phyloP scores from a whole-genome alignment of 2,113 vertebrate genomes.

The Prionailurus viverrinus region DNA sequence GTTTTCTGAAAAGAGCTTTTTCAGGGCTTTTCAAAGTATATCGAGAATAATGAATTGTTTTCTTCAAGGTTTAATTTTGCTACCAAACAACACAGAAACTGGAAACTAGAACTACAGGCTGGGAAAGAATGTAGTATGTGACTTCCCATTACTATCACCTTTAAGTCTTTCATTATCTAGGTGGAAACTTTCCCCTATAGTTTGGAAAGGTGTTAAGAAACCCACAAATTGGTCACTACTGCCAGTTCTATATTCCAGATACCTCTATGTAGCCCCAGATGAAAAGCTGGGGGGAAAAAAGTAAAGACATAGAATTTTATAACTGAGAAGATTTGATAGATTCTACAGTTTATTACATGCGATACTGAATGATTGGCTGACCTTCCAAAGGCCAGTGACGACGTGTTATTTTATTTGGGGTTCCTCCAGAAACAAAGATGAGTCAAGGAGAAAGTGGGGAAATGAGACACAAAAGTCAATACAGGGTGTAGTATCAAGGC shows the following conservation, averaged over 20 bases:
- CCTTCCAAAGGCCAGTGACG: not conserved
- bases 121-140: not conserved
- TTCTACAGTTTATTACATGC: not conserved
- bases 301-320: not conserved
- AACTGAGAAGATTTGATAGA: not conserved
- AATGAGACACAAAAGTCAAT: not conserved
- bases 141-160: not conserved
- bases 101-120: not conserved
- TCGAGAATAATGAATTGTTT: not conserved
- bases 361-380: not conserved
- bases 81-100: not conserved
- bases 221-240: not conserved
- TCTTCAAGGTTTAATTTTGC: slow-evolving; percentile 12
- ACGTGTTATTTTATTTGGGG: not conserved
- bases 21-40: not conserved
- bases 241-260: slow-evolving; percentile 6
- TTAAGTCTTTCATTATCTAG: not conserved
- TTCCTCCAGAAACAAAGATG: not conserved
- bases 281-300: not conserved
- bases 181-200: not conserved
- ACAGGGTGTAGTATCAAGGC: not conserved
- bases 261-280: not conserved
- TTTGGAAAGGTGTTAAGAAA: slow-evolving; percentile 51
- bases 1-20: slow-evolving; percentile 42
- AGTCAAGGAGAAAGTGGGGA: not conserved